Conservation (phyloP, 2,888 invertebrate genomes). For the Lasioglossum oenotherae region DNA sequence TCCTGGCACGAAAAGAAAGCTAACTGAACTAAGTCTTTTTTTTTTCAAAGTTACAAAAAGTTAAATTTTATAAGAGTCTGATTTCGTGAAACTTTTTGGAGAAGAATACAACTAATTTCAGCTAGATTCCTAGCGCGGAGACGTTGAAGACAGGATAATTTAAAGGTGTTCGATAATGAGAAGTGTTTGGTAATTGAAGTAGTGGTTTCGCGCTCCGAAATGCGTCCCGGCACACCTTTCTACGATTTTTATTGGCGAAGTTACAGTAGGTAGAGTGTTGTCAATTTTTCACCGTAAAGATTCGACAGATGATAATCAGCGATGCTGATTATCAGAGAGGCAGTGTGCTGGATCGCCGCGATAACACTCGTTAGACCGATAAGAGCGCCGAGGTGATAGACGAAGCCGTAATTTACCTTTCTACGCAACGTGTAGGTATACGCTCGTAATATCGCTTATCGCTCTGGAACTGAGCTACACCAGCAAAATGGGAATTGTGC, state of each 20-base stretch:
- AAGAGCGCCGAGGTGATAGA: constrained; percentile 11
- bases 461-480: constrained; percentile 9
- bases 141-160: background rate
- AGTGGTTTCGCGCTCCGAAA: background rate
- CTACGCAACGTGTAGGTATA: background rate
- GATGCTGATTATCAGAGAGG: background rate
- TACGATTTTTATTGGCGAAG: background rate
- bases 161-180: background rate
- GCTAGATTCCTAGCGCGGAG: background rate
- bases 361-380: constrained; percentile 2
- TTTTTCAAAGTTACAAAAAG: too few relatives aligned
- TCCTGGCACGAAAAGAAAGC: too few relatives aligned
- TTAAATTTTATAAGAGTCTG: too few relatives aligned
- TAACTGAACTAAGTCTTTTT: too few relatives aligned
- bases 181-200: background rate
- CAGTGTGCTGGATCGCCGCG: background rate
- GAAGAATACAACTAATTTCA: background rate
- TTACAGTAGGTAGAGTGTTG: background rate
- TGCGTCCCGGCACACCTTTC: background rate
- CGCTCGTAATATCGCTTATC: constrained; percentile 19
- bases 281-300: background rate
- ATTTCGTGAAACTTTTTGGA: too few relatives aligned
- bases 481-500: constrained; percentile 28
- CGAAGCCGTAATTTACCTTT: constrained; percentile 12
- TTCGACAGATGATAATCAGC: background rate